Percentiles rank a stretch among this genome's conserved stretches.
These are phyloP conservation scores for Dendropsophus ebraccatus DNA, from an alignment of 2,113 vertebrate genomes.

Conservation along the genomic window DNA sequence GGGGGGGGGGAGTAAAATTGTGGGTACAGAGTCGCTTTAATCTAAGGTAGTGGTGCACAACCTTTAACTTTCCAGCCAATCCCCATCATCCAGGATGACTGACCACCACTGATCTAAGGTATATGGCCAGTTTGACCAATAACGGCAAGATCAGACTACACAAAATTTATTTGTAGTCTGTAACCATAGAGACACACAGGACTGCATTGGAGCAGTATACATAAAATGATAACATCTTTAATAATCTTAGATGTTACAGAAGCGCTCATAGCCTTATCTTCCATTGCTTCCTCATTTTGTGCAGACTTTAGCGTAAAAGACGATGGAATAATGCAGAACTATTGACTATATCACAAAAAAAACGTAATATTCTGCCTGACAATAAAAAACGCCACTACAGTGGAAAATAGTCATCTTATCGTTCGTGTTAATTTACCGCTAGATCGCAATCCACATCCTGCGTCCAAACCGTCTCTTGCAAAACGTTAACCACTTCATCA, in stretches of 20 bases:
- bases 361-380: not conserved
- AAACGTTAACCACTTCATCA: not conserved
- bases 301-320: not conserved
- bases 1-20: no score
- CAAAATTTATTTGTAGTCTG: not conserved
- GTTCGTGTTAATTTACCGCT: not conserved
- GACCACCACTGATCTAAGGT: no score
- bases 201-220: not conserved
- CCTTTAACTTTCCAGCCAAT: no score
- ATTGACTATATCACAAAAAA: not conserved
- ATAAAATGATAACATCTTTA: not conserved
- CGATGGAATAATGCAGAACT: not conserved
- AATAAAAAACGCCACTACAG: not conserved
- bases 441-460: not conserved
- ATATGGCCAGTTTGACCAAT: no score
- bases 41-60: no score
- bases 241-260: no score
- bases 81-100: no score
- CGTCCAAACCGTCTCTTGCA: not conserved
- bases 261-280: no score
- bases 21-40: no score
- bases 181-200: not conserved
- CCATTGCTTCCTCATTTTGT: not conserved
- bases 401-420: not conserved
- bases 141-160: not conserved